Evolutionary conservation across 2,113 vertebrate genomes (phyloP).

Genomic region (Xenus cinereus): DNA sequence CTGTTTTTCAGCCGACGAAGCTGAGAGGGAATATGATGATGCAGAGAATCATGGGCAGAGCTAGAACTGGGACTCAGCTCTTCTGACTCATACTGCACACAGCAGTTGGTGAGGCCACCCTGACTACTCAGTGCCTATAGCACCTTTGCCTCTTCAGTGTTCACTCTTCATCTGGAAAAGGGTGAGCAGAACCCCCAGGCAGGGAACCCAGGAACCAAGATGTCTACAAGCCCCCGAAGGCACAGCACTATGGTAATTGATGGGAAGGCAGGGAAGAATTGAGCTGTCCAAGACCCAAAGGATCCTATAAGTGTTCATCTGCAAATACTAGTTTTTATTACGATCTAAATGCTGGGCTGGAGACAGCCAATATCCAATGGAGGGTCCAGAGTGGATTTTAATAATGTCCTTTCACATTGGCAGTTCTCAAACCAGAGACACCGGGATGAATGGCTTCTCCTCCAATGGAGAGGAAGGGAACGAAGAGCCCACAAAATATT

Average conservation of each 20-base stretch:
- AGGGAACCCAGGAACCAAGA: neutral
- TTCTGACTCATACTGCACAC: neutral
- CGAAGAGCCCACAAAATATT: neutral
- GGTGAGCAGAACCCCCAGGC: neutral
- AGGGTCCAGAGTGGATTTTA: neutral
- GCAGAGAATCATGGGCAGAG: slow-evolving; percentile 2
- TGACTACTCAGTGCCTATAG: neutral
- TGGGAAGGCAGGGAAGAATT: neutral
- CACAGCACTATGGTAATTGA: neutral
- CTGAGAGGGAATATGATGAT: neutral
- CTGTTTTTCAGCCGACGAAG: neutral
- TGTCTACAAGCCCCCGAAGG: neutral
- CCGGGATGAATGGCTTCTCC: neutral
- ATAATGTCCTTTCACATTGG: neutral
- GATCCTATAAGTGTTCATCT: neutral
- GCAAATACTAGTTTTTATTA: neutral
- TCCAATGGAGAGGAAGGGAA: neutral
- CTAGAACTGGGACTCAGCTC: neutral
- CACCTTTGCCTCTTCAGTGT: neutral
- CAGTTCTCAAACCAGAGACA: neutral
- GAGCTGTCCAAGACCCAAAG: neutral
- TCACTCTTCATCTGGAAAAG: neutral
- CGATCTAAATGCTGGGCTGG: neutral
- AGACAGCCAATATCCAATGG: neutral
- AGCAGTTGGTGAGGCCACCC: neutral